Conservation (phyloP, 2,113 vertebrate species). For the Fregetta grallaria region DNA sequence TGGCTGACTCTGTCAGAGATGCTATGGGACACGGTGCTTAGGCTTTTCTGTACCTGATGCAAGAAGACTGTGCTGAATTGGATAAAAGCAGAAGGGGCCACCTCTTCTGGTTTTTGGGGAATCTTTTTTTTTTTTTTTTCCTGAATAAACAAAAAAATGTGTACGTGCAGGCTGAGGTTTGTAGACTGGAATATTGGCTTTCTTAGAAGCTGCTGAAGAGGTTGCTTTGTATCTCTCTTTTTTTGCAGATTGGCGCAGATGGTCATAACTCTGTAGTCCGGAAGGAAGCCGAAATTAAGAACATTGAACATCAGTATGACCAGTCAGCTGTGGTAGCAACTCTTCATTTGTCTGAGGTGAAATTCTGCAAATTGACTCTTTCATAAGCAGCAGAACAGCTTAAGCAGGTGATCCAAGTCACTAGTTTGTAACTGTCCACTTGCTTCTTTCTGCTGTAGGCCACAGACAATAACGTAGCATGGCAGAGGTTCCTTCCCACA, state of each 20-base stretch:
- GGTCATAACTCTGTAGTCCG: constrained; percentile 91
- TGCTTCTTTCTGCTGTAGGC: constrained; percentile 69
- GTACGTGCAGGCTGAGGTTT: not conserved
- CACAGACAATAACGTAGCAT: constrained; percentile 95
- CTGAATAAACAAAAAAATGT: not conserved
- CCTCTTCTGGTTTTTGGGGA: not conserved
- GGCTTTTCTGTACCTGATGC: not conserved
- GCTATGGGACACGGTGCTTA: not conserved
- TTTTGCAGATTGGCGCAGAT: constrained; percentile 89
- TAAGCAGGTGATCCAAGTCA: not conserved
- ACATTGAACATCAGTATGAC: constrained; percentile 89
- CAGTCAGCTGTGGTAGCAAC: constrained; percentile 96
- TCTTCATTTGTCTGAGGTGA: constrained; percentile 90
- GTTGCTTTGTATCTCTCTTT: not conserved
- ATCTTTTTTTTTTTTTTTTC: not conserved
- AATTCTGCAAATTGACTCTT: not conserved
- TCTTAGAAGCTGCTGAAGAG: not conserved
- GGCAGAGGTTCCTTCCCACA: constrained; percentile 96
- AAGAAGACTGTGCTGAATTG: not conserved
- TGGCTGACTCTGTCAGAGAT: not conserved
- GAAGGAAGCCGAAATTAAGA: constrained; percentile 82
- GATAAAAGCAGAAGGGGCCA: not conserved
- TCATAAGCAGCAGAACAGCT: not conserved
- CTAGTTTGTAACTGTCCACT: not conserved
- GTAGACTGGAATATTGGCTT: not conserved